Base-by-base conservation (phyloP, 1,140 invertebrate species). In the Drosophila paulistorum region DNA sequence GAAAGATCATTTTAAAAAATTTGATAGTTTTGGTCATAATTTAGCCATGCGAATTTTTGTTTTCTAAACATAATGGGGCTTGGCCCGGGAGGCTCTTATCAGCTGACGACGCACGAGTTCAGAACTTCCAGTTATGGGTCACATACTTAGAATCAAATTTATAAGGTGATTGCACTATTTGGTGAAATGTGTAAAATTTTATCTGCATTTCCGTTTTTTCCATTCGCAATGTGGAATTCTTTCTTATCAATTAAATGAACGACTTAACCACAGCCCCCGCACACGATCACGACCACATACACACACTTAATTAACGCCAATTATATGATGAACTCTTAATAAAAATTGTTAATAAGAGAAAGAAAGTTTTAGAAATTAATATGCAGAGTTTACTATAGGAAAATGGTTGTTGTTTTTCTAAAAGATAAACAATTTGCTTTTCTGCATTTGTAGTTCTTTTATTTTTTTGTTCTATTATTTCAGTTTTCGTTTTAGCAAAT, bases 221-320 rank as follows among this genome's bases (percentile, higher is more conserved):
- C 42, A 30, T 14, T 63, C 69, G 13, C 11, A 39, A 11, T 39
- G 42, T 20, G 60, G 26, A 83, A 79, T 69, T 66, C 33, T 39
- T 77, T 87, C 79, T 87, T 86, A 87, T 86, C 83, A 87, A 82
- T 82, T 87, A 83, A 87, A 70, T 68, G 68, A 73, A 68, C 61
- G 68, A 51, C 45, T 23, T 11, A 77, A 69, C 68, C 76, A 51
- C 51, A 65, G 55, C 68, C 68, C 77, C 73, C 48, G 69, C 61
- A 65, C 60, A 65, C 60, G 41, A 72, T 37, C 55, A 45, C 59
- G 45, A 69, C 42, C 42, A 68, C 23, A 79, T 35, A 61, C 42
- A 58, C 82, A 71, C 73, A 75, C 67, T 87, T 67, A 86, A 86
- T 86, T 86, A 86, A 86, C 73, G 79, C 76, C 83, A 86, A 86